Base-by-base conservation (phyloP, 2,113 vertebrate genomes). In the Scomber japonicus region DNA sequence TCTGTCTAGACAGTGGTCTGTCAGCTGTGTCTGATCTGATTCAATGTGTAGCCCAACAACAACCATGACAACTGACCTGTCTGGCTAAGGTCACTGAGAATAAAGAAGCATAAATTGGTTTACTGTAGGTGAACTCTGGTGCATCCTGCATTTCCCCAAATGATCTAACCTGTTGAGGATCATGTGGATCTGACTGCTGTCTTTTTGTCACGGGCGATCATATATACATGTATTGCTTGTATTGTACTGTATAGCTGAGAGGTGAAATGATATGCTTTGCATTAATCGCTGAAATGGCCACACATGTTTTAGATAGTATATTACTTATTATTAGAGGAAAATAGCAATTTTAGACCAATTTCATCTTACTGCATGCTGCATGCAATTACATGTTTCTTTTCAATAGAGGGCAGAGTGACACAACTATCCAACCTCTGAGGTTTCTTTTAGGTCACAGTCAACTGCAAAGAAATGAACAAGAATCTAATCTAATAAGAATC, bases 1-100 rank as follows among this genome's bases (percentile, higher is more conserved):
- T 85, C 71, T 91, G 94, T 94, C 94, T 95, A 95, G 94, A 95
- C 94, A n/a, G 45, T 16, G 65, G 80, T 84, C 85, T 85, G 78
- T 91, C 91, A 87, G 77, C 87, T 77, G 74, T 51, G 54, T 77
- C 84, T 86, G 83, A 67, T 80, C 63, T 60, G 62, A 76, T 80
- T 81, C 80, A 70, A 53, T 60, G 80, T 71, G 76, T 2, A 45
- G 59, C 46, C 55, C 50, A 27, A 78, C 64, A 83, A 78, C 72
- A 78, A 46, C 67, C 27, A 40, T 70, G 62, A 82, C 62, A 27
- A 24, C 49, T 78, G 78, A 82, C 77, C 84, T 77, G 80, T 80
- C 61, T 71, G 53, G n/a, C 40, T 24, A 78, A 76, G 83, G 82
- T 81, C 84, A 87, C 2, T 5, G 16, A 30, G 54, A 50, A 40